These are phyloP conservation scores for Coptodon bakossiorum DNA, from an alignment of 2,113 vertebrate genomes.

Conservation along the genomic window DNA sequence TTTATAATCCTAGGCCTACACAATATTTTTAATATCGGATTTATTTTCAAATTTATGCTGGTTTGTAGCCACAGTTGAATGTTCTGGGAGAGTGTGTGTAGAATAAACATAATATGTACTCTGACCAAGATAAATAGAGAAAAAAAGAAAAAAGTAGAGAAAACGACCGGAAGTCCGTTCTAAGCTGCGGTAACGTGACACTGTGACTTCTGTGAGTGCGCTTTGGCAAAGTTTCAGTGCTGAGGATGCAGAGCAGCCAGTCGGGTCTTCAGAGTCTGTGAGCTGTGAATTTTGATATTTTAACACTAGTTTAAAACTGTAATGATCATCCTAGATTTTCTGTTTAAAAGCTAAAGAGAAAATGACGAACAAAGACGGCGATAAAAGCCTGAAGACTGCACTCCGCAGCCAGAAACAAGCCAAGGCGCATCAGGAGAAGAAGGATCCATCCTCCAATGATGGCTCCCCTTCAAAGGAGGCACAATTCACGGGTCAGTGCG, in stretches of 20 bases:
- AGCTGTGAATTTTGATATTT: neutral
- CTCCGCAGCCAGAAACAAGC: conserved; percentile 38
- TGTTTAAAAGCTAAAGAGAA: neutral
- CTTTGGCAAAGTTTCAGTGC: conserved; percentile 27
- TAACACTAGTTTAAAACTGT: neutral
- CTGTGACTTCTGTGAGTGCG: neutral
- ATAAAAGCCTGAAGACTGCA: conserved; percentile 32
- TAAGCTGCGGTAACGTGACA: no score
- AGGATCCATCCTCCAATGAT: conserved; percentile 56
- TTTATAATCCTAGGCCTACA: neutral
- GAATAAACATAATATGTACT: neutral
- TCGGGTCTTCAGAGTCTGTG: neutral
- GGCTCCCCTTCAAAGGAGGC: conserved; percentile 50
- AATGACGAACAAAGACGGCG: conserved; percentile 50
- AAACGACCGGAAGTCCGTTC: conserved; percentile 10
- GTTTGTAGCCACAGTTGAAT: neutral
- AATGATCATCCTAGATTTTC: neutral
- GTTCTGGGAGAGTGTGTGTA: neutral
- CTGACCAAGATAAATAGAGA: neutral
- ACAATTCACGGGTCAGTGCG: neutral
- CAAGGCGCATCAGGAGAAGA: conserved; percentile 43
- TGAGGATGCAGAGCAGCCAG: neutral
- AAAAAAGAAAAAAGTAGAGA: neutral
- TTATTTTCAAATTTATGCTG: neutral
- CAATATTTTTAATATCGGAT: neutral